Evolutionary conservation across 2,888 invertebrate genomes (phyloP).

Genomic region (Melipona beecheii): DNA sequence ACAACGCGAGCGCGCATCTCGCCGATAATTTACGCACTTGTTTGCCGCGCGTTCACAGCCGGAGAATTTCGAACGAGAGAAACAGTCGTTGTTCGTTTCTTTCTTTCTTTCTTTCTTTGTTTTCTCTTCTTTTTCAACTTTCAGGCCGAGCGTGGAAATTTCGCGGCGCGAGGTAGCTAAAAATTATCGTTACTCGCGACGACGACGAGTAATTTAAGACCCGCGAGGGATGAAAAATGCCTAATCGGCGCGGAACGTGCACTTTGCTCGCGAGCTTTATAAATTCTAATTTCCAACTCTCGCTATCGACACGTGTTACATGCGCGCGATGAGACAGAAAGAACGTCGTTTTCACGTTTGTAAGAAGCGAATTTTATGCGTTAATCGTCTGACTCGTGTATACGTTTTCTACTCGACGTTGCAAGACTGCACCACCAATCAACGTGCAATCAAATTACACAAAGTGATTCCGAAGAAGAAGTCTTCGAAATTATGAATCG

Average conservation of each 20-base stretch:
- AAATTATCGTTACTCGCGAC: background rate
- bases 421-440: background rate
- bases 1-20: conserved; percentile 17
- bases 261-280: too few species aligned
- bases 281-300: too few species aligned
- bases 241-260: background rate
- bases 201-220: background rate
- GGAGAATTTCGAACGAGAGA: background rate
- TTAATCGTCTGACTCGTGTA: background rate
- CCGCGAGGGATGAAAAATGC: background rate
- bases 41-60: background rate
- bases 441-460: background rate
- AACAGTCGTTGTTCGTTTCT: background rate
- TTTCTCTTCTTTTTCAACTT: too few species aligned
- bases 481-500: too few species aligned
- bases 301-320: too few species aligned
- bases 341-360: background rate
- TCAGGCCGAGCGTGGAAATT: background rate
- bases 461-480: too few species aligned
- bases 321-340: background rate
- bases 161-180: background rate
- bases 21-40: conserved; percentile 43
- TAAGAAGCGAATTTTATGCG: background rate
- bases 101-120: too few species aligned
- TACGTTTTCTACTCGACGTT: background rate